Evolutionary conservation across 2,888 invertebrate genomes (phyloP), one percentile per base, ranked within the genome.

Genomic region (Euclidia mi): DNA sequence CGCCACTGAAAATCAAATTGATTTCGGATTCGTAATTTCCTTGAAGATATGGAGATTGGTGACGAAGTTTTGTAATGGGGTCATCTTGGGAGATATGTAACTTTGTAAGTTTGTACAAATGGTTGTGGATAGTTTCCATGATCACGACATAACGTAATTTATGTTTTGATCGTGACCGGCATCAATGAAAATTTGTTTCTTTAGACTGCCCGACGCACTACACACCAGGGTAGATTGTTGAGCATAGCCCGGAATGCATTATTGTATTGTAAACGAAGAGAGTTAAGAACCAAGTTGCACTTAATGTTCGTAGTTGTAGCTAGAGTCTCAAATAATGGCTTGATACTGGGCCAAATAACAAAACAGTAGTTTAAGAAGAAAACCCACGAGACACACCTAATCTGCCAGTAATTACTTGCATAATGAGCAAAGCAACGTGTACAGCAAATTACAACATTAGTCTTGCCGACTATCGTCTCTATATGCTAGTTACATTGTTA

Each of bases 391-490:
- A n/a, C 49, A 44, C 50, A 52, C 47, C 52, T 43, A 34, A 12
- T 12, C 6, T 51, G 56, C 43, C 42, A 53, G 70, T 50, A 55
- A 70, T 70, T 56, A 71, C 65, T 52, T 47, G 47, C 44, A 50
- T 60, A 65, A 65, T 45, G 49, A 56, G 40, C 31, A 29, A 34
- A 50, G 46, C 43, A 18, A 52, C 47, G 47, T 38, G 57, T 56
- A 61, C 37, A 42, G 42, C 48, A 70, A 60, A 61, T 70, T 65
- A 58, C 57, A 34, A 11, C 46, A 53, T 65, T 65, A 56, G 38
- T 61, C 44, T 35, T 44, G 43, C 28, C n/a, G 35, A 51, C 31
- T 65, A 64, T 56, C 31, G 34, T 32, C 48, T 56, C 55, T 60
- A 50, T 59, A 43, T 64, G 18, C 55, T 3, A 48, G 59, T 59